phyloP scores from a whole-genome alignment of 2,113 vertebrate genomes.

The Chaenocephalus aceratus region DNA sequence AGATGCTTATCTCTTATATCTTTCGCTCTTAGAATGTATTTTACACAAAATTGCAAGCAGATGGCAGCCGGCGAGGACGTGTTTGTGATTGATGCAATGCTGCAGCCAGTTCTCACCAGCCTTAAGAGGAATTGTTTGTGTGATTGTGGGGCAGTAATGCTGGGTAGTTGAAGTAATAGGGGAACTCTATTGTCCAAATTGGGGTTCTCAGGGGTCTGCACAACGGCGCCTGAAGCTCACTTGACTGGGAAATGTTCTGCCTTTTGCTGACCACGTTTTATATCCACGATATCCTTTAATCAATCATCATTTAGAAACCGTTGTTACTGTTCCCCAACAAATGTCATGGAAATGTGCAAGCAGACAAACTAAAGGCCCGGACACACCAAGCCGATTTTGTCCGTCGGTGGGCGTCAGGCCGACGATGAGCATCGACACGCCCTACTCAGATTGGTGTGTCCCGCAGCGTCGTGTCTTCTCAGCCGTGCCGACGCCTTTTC shows the following conservation, averaged over 20 bases:
- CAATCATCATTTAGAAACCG: neutral
- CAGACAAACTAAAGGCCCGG: neutral
- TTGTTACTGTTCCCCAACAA: neutral
- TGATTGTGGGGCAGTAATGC: conserved; percentile 25
- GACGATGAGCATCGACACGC: too few relatives aligned
- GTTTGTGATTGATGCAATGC: conserved; percentile 46
- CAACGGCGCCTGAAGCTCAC: neutral
- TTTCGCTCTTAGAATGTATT: conserved; percentile 59
- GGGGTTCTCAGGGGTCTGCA: conserved; percentile 21
- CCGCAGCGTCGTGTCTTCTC: too few relatives aligned
- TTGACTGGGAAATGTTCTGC: neutral
- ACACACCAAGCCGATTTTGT: too few relatives aligned
- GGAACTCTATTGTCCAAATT: conserved; percentile 17
- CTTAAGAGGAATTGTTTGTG: conserved; percentile 32
- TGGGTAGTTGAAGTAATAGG: conserved; percentile 30
- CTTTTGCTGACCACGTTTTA: neutral
- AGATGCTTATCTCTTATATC: conserved; percentile 68
- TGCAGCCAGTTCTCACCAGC: conserved; percentile 35
- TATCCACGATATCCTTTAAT: neutral
- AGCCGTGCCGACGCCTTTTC: too few relatives aligned
- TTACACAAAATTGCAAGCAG: conserved; percentile 71
- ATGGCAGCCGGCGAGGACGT: conserved; percentile 51
- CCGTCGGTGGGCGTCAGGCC: too few relatives aligned
- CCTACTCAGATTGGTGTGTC: too few relatives aligned
- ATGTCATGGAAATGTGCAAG: neutral